A percentile compares a stretch with the other conserved stretches of the same genome.
Evolutionary conservation across 1,140 invertebrate genomes (phyloP).

Genomic region (Caenorhabditis latens): DNA sequence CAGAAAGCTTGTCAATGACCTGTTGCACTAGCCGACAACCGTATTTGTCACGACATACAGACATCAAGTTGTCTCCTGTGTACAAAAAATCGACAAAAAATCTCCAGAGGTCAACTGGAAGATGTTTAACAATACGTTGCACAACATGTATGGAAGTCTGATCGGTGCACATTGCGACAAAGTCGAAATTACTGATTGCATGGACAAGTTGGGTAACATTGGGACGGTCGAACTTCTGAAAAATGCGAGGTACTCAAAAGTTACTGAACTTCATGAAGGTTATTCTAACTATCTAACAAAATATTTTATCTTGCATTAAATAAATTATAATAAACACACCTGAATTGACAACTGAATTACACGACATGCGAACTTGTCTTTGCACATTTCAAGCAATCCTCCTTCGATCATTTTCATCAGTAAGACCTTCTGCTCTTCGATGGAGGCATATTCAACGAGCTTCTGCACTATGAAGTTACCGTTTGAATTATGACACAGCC

Average conservation of each 20-base stretch:
- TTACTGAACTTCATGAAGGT: too few relatives aligned
- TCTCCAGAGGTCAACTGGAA: not conserved
- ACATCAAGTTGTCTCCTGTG: conserved; percentile 47
- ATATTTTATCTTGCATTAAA: not conserved
- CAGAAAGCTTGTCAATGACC: conserved; percentile 60
- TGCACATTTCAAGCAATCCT: not conserved
- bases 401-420: not conserved
- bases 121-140: not conserved
- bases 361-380: conserved; percentile 20
- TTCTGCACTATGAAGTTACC: conserved; percentile 29
- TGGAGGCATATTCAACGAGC: conserved; percentile 1
- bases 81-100: not conserved
- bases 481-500: conserved; percentile 3
- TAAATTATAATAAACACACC: not conserved
- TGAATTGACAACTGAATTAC: not conserved
- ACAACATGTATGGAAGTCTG: not conserved
- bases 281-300: too few relatives aligned
- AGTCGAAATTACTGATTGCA: not conserved
- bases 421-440: not conserved
- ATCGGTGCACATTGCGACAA: not conserved
- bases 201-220: not conserved
- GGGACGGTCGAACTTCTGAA: conserved; percentile 21
- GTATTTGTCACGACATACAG: conserved; percentile 65
- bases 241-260: not conserved
- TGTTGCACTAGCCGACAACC: conserved; percentile 66